Base-by-base conservation (phyloP, 2,113 vertebrate species). In the Pachyramphus minor region DNA sequence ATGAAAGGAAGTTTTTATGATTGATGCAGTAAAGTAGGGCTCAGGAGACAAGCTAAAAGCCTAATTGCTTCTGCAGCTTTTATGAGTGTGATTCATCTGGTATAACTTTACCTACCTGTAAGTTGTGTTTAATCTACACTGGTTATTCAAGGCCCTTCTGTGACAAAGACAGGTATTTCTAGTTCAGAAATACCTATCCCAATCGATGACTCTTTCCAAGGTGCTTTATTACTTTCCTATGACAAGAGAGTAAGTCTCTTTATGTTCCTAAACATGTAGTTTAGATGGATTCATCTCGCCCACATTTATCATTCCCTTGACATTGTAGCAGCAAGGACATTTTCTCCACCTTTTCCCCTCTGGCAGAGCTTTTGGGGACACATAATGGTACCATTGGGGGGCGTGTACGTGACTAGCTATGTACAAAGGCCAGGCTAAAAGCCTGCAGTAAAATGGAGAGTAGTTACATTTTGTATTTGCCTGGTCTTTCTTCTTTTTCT, bases 1-100 rank as follows among this genome's bases (percentile, higher is more conserved):
- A 50, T 45, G 35, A 69, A 74, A 79, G 6, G 8, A 86, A 76
- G 22, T 30, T 49, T 59, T 89, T 85, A 28, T 84, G 53, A 92
- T 31, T 75, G 76, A 75, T 89, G 49, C 37, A 82, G 7, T 44
- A 33, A 88, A 89, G 39, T 62, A 81, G 31, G 49, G 21, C 86
- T 87, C 68, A 69, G 66, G 83, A 95, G 73, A 90, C 11, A 13
- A 73, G 44, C 73, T 92, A 79, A 94, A 95, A 94, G 41, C 66
- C 56, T 95, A 84, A 96, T 91, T 75, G 64, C 68, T 93, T 80
- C 76, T 44, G 5, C 52, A 77, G 73, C n/a, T 89, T 96, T 92
- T 87, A 60, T 75, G 28, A 87, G 20, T 50, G 13, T 89, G 83
- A 92, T 84, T 97, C 93, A 95, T 74, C 33, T 78, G 24, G 14